Percentiles rank a stretch among this genome's conserved stretches.
These are phyloP conservation scores for Pseudachorutes palmiensis DNA, from an alignment of 1,140 invertebrate species.

Conservation along the genomic window DNA sequence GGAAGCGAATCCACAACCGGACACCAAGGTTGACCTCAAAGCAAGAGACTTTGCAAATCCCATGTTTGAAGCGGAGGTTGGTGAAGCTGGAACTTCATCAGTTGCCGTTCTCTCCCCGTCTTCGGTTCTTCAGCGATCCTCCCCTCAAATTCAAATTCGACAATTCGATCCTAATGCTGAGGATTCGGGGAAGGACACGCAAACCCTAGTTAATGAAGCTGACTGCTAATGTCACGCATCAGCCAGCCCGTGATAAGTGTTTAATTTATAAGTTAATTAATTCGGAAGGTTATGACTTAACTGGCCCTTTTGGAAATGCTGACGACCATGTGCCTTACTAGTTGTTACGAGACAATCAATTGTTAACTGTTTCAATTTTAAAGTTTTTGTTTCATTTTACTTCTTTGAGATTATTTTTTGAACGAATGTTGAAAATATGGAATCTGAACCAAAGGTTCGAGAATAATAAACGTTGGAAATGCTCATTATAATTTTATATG, in stretches of 20 bases:
- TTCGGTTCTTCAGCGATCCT: conserved; percentile 64
- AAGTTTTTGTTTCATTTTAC: too few species aligned
- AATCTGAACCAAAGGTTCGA: too few species aligned
- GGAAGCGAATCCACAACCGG: conserved; percentile 15
- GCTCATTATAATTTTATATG: too few species aligned
- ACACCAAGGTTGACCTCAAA: conserved; percentile 28
- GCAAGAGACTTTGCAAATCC: conserved; percentile 82
- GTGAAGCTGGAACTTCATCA: conserved; percentile 35
- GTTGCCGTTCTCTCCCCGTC: conserved; percentile 66
- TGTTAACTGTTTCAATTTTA: too few species aligned
- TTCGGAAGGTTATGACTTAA: too few species aligned
- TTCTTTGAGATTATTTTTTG: too few species aligned
- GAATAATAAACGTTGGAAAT: too few species aligned
- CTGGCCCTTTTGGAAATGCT: too few species aligned
- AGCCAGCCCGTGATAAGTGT: neutral
- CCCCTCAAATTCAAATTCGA: conserved; percentile 61
- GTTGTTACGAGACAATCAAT: too few species aligned
- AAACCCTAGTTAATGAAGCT: conserved; percentile 63
- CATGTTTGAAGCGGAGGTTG: conserved; percentile 79
- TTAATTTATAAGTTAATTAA: too few species aligned
- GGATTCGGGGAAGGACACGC: conserved; percentile 86
- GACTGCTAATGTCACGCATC: conserved; percentile 23
- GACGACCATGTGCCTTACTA: neutral
- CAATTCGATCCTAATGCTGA: conserved; percentile 70
- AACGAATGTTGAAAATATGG: too few species aligned